Base-by-base conservation (phyloP, 2,797 vertebrate species). In the Pseudopleuronectes americanus region DNA sequence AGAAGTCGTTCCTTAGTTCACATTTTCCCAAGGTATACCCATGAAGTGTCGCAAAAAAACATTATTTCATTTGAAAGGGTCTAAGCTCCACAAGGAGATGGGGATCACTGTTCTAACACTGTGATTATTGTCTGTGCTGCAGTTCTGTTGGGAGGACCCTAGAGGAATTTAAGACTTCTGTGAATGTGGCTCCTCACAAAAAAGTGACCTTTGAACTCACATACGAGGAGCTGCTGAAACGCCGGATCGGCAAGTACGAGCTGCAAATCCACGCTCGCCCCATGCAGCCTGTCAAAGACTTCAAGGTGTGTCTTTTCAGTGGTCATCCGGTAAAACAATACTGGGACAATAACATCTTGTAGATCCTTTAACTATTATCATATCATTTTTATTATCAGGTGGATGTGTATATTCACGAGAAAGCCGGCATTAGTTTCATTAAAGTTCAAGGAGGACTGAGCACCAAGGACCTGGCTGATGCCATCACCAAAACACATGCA, bases 131-230 rank as follows among this genome's bases (percentile, higher is more conserved):
- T 52, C 4, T 0, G 65, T 80, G n/a, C 47, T 76, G 7, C 49
- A 94, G 94, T 43, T 91, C 93, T 57, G 93, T 95, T 19, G 94
- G 94, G 26, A 84, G 94, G 58, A 92, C 91, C 28, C 83, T 95
- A 31, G 97, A 99, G 74, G 90, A 95, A 76, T 98, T 99, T 78
- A 95, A 95, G 1, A 96, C 97, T 31, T 95, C 96, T 0, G 95
- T 98, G 77, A 95, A 81, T 0, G 81, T 97, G 31, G 96, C 95
- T 0, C 92, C 95, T 0, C 36, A 90, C 78, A 94, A 93, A 86
- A 94, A 95, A 69, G 89, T 94, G 68, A 95, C 94, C 6, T 95
- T 95, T 86, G 93, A 94, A 89, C 92, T 99, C 76, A 94, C 82
- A 0, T 97, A 98, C 0, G 97, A 99, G 84, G 96, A 99, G 79